Conservation (phyloP, 2,888 invertebrate species). For the Pandemis cinnamomeana region DNA sequence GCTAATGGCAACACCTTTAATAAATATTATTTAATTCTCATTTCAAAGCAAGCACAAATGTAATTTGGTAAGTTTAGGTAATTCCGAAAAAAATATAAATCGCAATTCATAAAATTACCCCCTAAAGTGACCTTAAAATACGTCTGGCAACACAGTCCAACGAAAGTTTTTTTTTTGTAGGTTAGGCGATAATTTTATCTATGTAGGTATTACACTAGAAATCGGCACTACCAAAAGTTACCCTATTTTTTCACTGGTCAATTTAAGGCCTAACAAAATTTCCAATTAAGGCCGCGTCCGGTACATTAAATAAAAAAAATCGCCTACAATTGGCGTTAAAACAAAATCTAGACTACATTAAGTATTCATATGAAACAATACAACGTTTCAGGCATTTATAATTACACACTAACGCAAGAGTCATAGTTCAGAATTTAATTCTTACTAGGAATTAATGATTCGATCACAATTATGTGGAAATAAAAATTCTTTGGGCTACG, state of each 20-base stretch:
- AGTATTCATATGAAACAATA: slow-evolving; percentile 36
- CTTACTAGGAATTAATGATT: slow-evolving; percentile 42
- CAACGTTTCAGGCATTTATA: slow-evolving; percentile 40
- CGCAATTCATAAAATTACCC: not conserved
- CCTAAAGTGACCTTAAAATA: not conserved
- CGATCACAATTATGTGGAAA: slow-evolving; percentile 40
- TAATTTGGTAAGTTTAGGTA: not conserved
- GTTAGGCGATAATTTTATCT: not conserved
- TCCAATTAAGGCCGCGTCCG: slow-evolving; percentile 15
- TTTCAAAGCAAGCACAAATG: not conserved
- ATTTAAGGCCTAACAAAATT: slow-evolving; percentile 3
- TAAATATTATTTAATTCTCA: not conserved
- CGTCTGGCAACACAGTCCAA: too few species aligned
- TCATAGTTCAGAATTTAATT: slow-evolving; percentile 42
- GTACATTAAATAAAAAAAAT: slow-evolving; percentile 26
- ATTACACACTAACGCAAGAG: slow-evolving; percentile 39
- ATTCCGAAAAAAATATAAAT: not conserved
- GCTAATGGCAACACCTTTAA: slow-evolving; percentile 1
- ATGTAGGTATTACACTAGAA: not conserved
- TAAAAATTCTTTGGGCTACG: slow-evolving; percentile 54
- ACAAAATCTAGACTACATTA: slow-evolving; percentile 36
- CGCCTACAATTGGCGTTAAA: slow-evolving; percentile 36
- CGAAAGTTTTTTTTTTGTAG: not conserved
- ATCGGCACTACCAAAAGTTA: slow-evolving; percentile 5
- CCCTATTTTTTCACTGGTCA: slow-evolving; percentile 28